phyloP scores from a whole-genome alignment of 2,113 vertebrate species.

The Pampusana beccarii region DNA sequence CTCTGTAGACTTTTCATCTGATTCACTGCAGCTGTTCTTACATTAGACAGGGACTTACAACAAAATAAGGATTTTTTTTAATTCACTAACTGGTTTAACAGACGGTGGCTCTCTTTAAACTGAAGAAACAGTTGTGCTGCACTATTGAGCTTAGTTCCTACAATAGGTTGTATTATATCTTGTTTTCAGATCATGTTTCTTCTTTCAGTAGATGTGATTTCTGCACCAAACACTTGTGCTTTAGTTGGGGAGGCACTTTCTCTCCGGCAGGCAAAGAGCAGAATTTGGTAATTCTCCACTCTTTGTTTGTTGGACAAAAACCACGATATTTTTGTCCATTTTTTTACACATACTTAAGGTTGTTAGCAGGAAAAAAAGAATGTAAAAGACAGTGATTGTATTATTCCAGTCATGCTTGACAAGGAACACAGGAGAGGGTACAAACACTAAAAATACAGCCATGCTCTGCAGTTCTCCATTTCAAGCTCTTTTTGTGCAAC shows the following conservation, averaged over 20 bases:
- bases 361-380: not conserved
- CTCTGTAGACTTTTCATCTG: constrained; percentile 30
- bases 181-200: not conserved
- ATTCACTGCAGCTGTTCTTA: constrained; percentile 45
- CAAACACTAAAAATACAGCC: not conserved
- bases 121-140: constrained; percentile 3
- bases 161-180: not conserved
- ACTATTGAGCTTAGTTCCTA: not conserved
- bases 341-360: not conserved
- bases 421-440: not conserved
- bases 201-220: not conserved
- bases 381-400: not conserved
- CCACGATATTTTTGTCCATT: not conserved
- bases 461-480: not conserved
- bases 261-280: not conserved
- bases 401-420: not conserved
- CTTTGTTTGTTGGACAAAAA: not conserved
- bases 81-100: constrained; percentile 12
- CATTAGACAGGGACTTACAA: not conserved
- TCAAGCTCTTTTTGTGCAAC: constrained; percentile 8
- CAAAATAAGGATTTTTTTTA: not conserved
- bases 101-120: not conserved
- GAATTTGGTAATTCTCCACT: not conserved
- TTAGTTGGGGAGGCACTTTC: not conserved
- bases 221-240: not conserved